Conservation (phyloP, 1,140 invertebrate species). For the Cotesia glomerata region DNA sequence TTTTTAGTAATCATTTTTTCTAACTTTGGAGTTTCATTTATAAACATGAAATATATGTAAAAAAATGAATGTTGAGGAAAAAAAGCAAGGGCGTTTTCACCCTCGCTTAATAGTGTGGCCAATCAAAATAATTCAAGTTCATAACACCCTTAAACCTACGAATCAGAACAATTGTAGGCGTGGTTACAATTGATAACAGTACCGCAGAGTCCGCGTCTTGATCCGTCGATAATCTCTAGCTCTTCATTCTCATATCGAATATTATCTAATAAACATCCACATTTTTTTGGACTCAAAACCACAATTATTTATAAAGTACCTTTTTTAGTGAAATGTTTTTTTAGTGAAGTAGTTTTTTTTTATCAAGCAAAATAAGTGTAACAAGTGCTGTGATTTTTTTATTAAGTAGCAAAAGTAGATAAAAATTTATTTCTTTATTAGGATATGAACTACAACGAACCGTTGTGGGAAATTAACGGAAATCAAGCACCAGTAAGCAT, state of each 20-base stretch:
- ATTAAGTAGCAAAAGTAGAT: background rate
- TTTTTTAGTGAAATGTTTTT: no score
- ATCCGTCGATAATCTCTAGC: conserved; percentile 9
- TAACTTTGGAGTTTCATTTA: background rate
- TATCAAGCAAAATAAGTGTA: background rate
- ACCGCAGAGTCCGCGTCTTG: background rate
- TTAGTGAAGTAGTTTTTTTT: background rate
- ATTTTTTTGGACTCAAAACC: background rate
- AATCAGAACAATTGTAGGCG: background rate
- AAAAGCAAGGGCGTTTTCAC: background rate
- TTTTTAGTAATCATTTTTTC: no score
- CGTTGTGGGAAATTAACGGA: conserved; percentile 61
- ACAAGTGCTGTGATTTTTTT: background rate
- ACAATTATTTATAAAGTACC: no score
- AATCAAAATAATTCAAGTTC: background rate
- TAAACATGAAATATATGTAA: background rate
- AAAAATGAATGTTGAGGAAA: no score
- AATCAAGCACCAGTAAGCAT: conserved; percentile 58
- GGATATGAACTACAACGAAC: conserved; percentile 62
- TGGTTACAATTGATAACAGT: background rate
- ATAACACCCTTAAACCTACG: background rate
- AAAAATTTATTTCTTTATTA: conserved; percentile 25
- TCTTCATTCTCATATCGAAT: background rate
- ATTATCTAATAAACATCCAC: background rate
- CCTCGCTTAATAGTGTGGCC: background rate